Conservation (phyloP, 2,113 vertebrate genomes). For the Emydocephalus ijimae region DNA sequence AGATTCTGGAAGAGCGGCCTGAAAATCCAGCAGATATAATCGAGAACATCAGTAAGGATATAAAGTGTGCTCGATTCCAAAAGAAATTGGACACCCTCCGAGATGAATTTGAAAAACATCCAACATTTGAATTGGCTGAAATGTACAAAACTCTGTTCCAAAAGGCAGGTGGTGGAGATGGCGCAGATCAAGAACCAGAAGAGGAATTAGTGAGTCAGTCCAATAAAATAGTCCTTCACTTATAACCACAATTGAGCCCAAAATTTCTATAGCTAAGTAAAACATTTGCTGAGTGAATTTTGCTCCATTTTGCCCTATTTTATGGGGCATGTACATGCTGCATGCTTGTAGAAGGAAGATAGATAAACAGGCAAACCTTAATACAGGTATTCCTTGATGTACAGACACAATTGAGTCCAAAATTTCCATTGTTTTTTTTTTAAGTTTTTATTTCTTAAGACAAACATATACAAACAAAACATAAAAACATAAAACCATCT, state of each 20-base stretch:
- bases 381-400: neutral
- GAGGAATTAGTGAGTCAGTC: conserved; percentile 72
- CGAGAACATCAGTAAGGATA: conserved; percentile 83
- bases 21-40: conserved; percentile 81
- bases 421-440: no score
- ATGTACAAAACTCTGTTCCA: conserved; percentile 76
- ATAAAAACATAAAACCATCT: no score
- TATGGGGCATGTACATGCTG: no score
- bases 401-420: neutral
- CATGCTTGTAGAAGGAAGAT: neutral
- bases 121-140: conserved; percentile 75
- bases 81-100: conserved; percentile 75
- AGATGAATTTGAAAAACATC: conserved; percentile 64
- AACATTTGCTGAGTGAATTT: neutral
- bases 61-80: conserved; percentile 75
- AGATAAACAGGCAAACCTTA: neutral
- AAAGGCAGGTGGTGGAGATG: conserved; percentile 55
- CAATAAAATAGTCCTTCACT: neutral
- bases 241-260: neutral
- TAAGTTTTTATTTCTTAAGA: no score
- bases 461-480: no score
- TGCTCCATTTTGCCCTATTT: neutral
- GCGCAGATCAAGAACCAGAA: conserved; percentile 70
- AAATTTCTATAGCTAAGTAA: neutral
- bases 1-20: conserved; percentile 85